A percentile compares a stretch with the other conserved stretches of the same genome.
These are phyloP conservation scores for Colinus virginianus DNA, from an alignment of 2,113 vertebrate genomes.

Conservation along the genomic window DNA sequence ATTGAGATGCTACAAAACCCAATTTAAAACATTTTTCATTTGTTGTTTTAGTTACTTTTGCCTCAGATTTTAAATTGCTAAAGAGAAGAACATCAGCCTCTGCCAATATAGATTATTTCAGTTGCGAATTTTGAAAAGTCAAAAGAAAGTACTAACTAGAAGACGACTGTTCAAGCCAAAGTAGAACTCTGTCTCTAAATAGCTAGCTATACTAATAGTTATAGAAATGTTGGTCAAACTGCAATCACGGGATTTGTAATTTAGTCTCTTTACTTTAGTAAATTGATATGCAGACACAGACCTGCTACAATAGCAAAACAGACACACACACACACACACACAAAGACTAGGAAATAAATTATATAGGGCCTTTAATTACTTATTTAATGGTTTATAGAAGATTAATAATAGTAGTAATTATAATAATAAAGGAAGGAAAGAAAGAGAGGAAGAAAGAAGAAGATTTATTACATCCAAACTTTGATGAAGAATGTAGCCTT, in stretches of 20 bases:
- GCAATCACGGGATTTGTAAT: not conserved
- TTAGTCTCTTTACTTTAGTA: not conserved
- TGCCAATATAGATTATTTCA: not conserved
- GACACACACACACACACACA: not conserved
- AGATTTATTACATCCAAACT: not conserved
- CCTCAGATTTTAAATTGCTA: not conserved
- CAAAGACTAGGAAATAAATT: not conserved
- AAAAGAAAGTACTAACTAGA: not conserved
- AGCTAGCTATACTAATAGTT: not conserved
- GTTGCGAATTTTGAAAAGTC: not conserved
- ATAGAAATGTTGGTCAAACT: not conserved
- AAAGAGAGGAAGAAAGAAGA: not conserved
- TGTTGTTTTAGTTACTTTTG: not conserved
- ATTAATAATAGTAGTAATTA: not conserved
- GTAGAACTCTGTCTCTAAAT: not conserved
- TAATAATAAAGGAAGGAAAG: too few relatives aligned
- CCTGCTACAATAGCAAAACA: not conserved
- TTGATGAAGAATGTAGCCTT: not conserved
- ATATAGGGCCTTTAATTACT: not conserved
- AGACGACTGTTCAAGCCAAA: not conserved
- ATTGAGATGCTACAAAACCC: not conserved
- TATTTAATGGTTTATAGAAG: not conserved
- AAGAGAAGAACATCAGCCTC: not conserved
- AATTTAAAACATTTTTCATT: not conserved
- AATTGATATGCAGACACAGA: not conserved